Evolutionary conservation across 1,140 invertebrate genomes (phyloP), one percentile per base, ranked within the genome.

Genomic region (Nasonia longicornis): DNA sequence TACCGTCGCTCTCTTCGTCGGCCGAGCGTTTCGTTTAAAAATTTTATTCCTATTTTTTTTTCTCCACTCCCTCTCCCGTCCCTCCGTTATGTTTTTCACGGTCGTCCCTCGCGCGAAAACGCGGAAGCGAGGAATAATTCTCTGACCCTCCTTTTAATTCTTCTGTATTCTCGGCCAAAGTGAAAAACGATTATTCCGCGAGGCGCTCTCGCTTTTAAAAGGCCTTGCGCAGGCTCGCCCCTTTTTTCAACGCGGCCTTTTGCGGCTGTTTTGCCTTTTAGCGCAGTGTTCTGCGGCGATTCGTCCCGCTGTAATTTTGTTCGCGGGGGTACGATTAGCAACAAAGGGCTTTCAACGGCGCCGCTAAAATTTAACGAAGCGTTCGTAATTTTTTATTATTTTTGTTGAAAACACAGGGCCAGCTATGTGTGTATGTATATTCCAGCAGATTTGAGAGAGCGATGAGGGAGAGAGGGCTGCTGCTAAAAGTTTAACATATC

Each of bases 401-500:
- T 42, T 42, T 42, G 38, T 42, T 42, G 38, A 42, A 8, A 42
- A 42, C 38, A 42, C 1, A 42, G 38, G 10, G 38, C 4, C 0
- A 35, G 31, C 31, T 35, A 35, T 26, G 26, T 26, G 26, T 26
- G 26, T 35, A 35, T 35, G 3, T 35, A 35, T 35, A 35, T 6
- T 35, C 4, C 31, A 0, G 31, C 7, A 7, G 38, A 42, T 35
- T 35, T 35, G 38, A 10, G 38, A 10, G 38, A 7, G 38, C 6
- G 38, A 42, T 8, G 38, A 42, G 38, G 38, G 38, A 42, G 38
- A 42, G 38, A 42, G 38, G 38, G 7, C 38, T 42, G 38, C 8
- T 35, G 72, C 48, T 63, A 58, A 74, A 74, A 74, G 72, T 74
- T 74, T 74, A 74, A 74, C 72, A 20, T 74, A 74, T 74, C 72